Percentiles rank a stretch among this genome's conserved stretches.
These are phyloP conservation scores for Brachyalestes nurse DNA, from an alignment of 2,797 vertebrate species.

Conservation along the genomic window DNA sequence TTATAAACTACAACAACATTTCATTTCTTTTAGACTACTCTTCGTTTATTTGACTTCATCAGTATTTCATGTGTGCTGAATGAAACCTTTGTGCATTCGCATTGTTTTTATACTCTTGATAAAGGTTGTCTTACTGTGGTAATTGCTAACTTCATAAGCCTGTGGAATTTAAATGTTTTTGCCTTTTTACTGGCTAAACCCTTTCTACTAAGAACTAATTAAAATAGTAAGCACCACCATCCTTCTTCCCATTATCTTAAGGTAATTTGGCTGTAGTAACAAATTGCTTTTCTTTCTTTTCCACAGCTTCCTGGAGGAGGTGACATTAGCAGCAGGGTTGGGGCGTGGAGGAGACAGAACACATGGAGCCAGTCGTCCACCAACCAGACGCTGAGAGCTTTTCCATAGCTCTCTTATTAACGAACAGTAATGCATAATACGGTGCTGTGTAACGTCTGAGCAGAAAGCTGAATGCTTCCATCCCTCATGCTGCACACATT, in stretches of 20 bases:
- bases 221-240: background rate
- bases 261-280: background rate
- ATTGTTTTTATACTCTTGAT: background rate
- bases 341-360: slow-evolving; percentile 47
- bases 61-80: background rate
- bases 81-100: background rate
- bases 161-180: too few relatives aligned
- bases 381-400: slow-evolving; percentile 67
- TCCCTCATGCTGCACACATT: slow-evolving; percentile 48
- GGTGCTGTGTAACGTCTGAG: slow-evolving; percentile 19
- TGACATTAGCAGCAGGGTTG: slow-evolving; percentile 62
- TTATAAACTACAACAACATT: background rate
- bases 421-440: background rate
- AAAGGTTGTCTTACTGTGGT: too few relatives aligned
- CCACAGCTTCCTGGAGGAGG: slow-evolving; percentile 78
- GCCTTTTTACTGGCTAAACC: background rate
- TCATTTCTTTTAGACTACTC: too few relatives aligned
- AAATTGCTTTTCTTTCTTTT: background rate
- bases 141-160: too few relatives aligned
- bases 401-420: slow-evolving; percentile 8
- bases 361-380: slow-evolving; percentile 54
- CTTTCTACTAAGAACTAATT: background rate
- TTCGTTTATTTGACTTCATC: background rate
- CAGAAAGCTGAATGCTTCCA: slow-evolving; percentile 7
- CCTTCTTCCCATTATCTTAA: background rate